Evolutionary conservation across 2,888 invertebrate species (phyloP).

Genomic region (Drosophila robusta): DNA sequence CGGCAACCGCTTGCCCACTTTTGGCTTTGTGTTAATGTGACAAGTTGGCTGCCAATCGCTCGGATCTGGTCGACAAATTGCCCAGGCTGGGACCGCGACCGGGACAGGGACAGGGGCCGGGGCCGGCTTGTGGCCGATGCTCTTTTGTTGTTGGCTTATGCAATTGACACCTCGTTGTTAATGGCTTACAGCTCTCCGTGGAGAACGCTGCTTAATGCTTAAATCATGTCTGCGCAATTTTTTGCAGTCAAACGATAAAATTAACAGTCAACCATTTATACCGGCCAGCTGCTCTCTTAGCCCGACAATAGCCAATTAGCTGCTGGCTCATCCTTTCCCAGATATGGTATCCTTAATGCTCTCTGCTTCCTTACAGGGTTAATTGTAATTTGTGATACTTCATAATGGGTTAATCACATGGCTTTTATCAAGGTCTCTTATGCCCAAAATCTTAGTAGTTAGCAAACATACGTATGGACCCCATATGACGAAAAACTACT

Average conservation of each 20-base stretch:
- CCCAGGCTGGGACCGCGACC: not conserved
- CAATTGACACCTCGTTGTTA: slow-evolving; percentile 78
- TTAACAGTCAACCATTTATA: slow-evolving; percentile 31
- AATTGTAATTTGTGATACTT: slow-evolving; percentile 53
- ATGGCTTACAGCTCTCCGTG: slow-evolving; percentile 45
- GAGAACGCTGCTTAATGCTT: slow-evolving; percentile 61
- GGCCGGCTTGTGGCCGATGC: slow-evolving; percentile 15
- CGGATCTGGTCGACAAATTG: slow-evolving; percentile 52
- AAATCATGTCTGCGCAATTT: slow-evolving; percentile 57
- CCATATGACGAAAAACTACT: too few species aligned
- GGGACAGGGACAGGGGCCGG: too few species aligned
- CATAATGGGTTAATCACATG: not conserved
- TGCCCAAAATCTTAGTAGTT: too few species aligned
- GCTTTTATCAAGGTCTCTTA: too few species aligned
- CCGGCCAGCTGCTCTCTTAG: slow-evolving; percentile 3
- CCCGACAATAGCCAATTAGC: slow-evolving; percentile 18
- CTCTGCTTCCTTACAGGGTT: slow-evolving; percentile 45
- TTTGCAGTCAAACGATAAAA: slow-evolving; percentile 46
- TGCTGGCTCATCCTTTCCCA: not conserved
- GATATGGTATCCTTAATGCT: not conserved
- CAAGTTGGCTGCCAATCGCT: slow-evolving; percentile 67
- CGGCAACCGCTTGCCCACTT: slow-evolving; percentile 49
- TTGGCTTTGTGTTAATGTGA: slow-evolving; percentile 76
- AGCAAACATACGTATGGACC: too few species aligned
- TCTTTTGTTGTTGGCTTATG: slow-evolving; percentile 56